phyloP scores from a whole-genome alignment of 2,113 vertebrate genomes.

The Carlito syrichta region DNA sequence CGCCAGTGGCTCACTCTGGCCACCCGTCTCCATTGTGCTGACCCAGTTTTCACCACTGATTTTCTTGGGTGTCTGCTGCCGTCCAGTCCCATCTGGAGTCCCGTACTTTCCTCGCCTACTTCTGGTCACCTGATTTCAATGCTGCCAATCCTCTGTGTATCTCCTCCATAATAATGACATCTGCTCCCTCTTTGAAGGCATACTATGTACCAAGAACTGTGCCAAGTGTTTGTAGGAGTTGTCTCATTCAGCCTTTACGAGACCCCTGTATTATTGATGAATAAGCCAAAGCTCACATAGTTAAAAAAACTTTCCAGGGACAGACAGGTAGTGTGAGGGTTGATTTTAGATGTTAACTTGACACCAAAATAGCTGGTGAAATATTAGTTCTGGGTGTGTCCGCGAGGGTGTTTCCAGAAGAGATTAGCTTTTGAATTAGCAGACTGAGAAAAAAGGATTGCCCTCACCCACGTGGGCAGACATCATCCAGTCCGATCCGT shows the following conservation, averaged over 20 bases:
- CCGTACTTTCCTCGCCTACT: background rate
- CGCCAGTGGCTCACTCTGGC: background rate
- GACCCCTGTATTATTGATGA: background rate
- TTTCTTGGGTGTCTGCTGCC: background rate
- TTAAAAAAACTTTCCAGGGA: background rate
- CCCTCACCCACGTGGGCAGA: background rate
- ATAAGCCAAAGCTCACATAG: background rate
- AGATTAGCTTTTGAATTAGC: background rate
- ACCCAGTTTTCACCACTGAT: background rate
- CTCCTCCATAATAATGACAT: background rate
- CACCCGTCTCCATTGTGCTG: background rate
- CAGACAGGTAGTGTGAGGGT: background rate
- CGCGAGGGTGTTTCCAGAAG: background rate
- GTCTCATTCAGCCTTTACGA: background rate
- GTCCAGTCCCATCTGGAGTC: background rate
- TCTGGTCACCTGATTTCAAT: background rate
- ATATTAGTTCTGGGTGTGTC: background rate
- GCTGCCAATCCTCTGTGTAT: background rate
- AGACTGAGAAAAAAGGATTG: background rate
- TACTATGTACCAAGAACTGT: background rate
- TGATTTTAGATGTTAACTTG: background rate
- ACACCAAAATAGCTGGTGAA: background rate
- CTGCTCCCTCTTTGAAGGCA: background rate
- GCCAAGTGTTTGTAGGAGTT: background rate
- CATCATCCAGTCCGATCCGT: background rate